These are phyloP conservation scores for Psittacula derbiana DNA, from an alignment of 2,797 vertebrate genomes.

Conservation along the genomic window DNA sequence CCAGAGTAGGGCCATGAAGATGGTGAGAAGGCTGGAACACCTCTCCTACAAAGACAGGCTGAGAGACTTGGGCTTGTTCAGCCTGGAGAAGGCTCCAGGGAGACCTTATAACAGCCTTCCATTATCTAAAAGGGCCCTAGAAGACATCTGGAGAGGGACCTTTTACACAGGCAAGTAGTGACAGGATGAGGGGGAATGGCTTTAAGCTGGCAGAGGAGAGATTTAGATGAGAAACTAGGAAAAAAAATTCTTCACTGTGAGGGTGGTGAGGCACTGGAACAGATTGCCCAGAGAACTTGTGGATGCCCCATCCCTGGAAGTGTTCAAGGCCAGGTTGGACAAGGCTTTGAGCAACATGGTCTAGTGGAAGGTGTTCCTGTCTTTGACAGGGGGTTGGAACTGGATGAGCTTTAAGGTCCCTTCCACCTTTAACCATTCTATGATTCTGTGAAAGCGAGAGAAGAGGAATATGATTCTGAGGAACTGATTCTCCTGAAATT, in stretches of 20 bases:
- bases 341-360: background rate
- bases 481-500: background rate
- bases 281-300: background rate
- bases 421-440: background rate
- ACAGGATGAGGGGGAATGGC: background rate
- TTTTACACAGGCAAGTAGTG: background rate
- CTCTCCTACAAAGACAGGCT: background rate
- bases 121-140: background rate
- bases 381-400: background rate
- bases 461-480: background rate
- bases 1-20: background rate
- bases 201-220: background rate
- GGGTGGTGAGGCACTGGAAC: background rate
- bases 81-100: background rate
- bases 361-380: background rate
- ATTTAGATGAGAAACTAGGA: background rate
- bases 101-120: background rate
- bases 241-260: background rate
- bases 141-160: background rate
- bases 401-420: background rate
- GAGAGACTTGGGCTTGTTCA: background rate
- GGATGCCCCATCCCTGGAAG: background rate
- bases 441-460: background rate
- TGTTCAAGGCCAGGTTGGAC: background rate
- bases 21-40: background rate